A percentile compares a stretch with the other conserved stretches of the same genome.
Conservation (phyloP, 2,888 invertebrate species). For the Aleiodes leptofemur region DNA sequence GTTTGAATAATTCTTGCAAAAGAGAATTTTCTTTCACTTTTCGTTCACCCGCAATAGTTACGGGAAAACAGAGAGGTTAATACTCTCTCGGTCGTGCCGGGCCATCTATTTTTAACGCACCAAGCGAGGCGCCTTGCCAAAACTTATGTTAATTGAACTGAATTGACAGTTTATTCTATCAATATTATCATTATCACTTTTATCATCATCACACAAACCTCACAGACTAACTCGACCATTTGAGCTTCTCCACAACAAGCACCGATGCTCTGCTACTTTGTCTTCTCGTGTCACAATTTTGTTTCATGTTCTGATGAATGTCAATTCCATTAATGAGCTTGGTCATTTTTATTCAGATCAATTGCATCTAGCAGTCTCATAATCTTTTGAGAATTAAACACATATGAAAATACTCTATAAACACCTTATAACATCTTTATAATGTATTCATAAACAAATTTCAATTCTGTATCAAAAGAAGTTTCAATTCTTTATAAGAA, state of each 20-base stretch:
- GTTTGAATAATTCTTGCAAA: neutral
- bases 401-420: no score
- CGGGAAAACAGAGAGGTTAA: constrained; percentile 69
- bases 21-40: neutral
- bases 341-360: no score
- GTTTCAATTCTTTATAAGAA: no score
- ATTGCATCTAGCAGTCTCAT: no score
- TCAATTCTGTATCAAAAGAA: no score
- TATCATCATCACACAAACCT: constrained; percentile 23
- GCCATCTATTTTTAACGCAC: constrained; percentile 66
- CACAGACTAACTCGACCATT: no score
- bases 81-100: constrained; percentile 67
- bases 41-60: constrained; percentile 49
- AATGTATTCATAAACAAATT: no score
- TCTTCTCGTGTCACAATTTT: no score
- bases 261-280: no score
- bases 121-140: constrained; percentile 69
- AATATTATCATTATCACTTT: neutral
- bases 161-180: constrained; percentile 64
- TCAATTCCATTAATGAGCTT: neutral
- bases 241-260: no score
- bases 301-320: neutral
- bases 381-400: no score
- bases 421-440: no score
- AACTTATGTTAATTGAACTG: constrained; percentile 69